Conservation (phyloP, 2,888 invertebrate species). For the Thereva nobilitata region DNA sequence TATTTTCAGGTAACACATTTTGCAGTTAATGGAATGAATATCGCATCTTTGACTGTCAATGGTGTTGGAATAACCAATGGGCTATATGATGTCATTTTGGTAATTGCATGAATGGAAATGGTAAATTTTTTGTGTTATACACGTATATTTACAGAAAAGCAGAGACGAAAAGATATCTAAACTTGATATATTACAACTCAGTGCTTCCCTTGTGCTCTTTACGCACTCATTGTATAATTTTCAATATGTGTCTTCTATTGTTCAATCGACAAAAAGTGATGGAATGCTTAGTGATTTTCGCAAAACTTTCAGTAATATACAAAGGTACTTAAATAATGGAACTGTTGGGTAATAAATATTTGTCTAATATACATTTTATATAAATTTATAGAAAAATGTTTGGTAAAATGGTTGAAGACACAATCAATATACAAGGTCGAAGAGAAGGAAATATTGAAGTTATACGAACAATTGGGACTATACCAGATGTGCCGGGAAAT, state of each 20-base stretch:
- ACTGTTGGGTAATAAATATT: too few species aligned
- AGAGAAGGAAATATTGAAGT: slow-evolving; percentile 49
- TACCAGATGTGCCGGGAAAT: slow-evolving; percentile 51
- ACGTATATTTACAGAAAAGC: slow-evolving; percentile 46
- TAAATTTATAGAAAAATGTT: slow-evolving; percentile 48
- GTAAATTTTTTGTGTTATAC: not conserved
- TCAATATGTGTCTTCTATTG: slow-evolving; percentile 51
- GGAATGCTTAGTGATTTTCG: slow-evolving; percentile 47
- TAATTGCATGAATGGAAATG: slow-evolving; percentile 42
- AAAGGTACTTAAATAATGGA: slow-evolving; percentile 46
- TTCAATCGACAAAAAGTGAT: slow-evolving; percentile 45
- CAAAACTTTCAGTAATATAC: slow-evolving; percentile 49
- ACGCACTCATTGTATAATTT: slow-evolving; percentile 55
- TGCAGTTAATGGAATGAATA: slow-evolving; percentile 52
- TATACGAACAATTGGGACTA: slow-evolving; percentile 51
- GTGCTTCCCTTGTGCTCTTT: slow-evolving; percentile 52
- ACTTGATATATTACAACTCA: slow-evolving; percentile 50
- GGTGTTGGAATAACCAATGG: slow-evolving; percentile 51
- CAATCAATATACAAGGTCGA: slow-evolving; percentile 48
- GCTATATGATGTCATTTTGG: slow-evolving; percentile 50
- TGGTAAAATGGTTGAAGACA: slow-evolving; percentile 51
- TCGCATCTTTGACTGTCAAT: slow-evolving; percentile 51
- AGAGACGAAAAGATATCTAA: slow-evolving; percentile 50
- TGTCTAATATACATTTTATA: not conserved
- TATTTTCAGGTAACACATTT: slow-evolving; percentile 40